Evolutionary conservation across 2,888 invertebrate species (phyloP).

Genomic region (Ecdyonurus torrentis): DNA sequence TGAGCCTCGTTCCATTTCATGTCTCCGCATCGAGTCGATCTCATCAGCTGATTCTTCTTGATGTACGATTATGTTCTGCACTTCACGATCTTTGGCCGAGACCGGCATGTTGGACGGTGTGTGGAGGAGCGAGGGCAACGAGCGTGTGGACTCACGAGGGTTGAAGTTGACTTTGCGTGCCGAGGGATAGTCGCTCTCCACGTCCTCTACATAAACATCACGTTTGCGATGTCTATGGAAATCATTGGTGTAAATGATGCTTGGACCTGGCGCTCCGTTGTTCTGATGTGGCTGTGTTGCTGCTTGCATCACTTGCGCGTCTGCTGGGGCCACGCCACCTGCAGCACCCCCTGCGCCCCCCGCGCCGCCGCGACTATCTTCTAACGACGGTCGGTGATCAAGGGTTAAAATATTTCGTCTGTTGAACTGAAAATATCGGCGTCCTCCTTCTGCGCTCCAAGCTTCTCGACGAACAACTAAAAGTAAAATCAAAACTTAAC

Average conservation of each 20-base stretch:
- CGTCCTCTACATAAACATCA: slow-evolving; percentile 35
- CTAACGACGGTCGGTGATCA: slow-evolving; percentile 2
- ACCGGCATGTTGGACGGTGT: background rate
- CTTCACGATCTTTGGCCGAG: background rate
- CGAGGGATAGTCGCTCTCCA: background rate
- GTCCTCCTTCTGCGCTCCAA: slow-evolving; percentile 62
- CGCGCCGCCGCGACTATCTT: background rate
- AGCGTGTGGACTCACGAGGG: background rate
- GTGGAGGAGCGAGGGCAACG: background rate
- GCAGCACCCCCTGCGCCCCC: slow-evolving; percentile 19
- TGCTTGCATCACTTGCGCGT: slow-evolving; percentile 7
- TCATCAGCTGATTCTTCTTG: slow-evolving; percentile 24
- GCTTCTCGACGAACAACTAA: slow-evolving; percentile 47
- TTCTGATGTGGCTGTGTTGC: background rate
- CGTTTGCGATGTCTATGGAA: slow-evolving; percentile 28
- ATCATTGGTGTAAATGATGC: slow-evolving; percentile 17
- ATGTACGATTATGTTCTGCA: background rate
- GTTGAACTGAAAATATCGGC: slow-evolving; percentile 51
- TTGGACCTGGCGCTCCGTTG: slow-evolving; percentile 15
- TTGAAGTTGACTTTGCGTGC: background rate
- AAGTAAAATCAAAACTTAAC: background rate
- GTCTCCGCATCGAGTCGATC: slow-evolving; percentile 53
- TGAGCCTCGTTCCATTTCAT: slow-evolving; percentile 62
- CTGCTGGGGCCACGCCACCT: slow-evolving; percentile 14
- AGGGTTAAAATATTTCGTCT: slow-evolving; percentile 32